Evolutionary conservation across 2,113 vertebrate species (phyloP), one percentile per base, ranked within the genome.

Genomic region (Pelobates fuscus): DNA sequence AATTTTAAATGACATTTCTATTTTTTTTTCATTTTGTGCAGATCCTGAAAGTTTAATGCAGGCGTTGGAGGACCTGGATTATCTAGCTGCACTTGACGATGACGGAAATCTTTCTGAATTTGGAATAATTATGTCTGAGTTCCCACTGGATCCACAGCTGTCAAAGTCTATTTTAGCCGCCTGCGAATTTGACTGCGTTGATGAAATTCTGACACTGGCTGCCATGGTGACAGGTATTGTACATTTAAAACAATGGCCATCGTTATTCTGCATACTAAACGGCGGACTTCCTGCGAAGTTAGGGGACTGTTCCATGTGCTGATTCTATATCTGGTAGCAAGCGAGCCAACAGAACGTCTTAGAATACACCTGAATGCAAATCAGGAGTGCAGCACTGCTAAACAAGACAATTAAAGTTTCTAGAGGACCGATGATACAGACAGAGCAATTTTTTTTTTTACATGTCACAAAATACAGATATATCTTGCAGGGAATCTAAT

Each of bases 41-140:
- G 94, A 92, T 61, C 94, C 94, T 0, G 94, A 94, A 75, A 91
- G 93, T 0, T 82, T 96, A 72, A 95, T 96, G 94, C 93, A 94
- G 81, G 94, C 94, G 0, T 82, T 96, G 83, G 94, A 96, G 82
- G 94, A 96, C 72, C 82, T 95, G 81, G 94, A 96, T 81, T 96
- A 96, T 64, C 80, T 95, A 82, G 94, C 94, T 0, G 94, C 94
- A 0, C 89, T 95, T 77, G 91, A 95, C 0, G 91, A 95, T 0
- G 89, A 94, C 0, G 94, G 94, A 18, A 88, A 94, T 78, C 88
- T 96, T 62, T 95, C 94, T 0, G 94, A 96, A 81, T 89, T 95
- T 75, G 94, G 94, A 46, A 87, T 96, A 85, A 91, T 96, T 81
- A 91, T 96, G 75, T 95, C 94, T 0, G 94, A 96, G 73, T 91